Conservation (phyloP, 2,113 vertebrate genomes). For the Chunga burmeisteri region DNA sequence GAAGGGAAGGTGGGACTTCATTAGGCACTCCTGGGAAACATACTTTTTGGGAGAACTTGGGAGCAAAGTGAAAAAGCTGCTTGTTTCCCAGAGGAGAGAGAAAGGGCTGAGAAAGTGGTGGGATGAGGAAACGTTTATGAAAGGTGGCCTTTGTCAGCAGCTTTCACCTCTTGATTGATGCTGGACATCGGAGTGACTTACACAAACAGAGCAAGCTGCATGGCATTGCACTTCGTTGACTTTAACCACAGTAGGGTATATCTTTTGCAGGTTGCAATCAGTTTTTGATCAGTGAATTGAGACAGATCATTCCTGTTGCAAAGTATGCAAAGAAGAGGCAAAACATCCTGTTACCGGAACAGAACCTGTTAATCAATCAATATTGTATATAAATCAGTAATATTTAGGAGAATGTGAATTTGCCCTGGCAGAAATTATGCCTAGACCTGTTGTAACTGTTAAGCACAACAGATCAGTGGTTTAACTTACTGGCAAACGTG, state of each 20-base stretch:
- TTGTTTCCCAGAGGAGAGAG: neutral
- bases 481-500: neutral
- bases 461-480: neutral
- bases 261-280: neutral
- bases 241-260: neutral
- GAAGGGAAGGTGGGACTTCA: neutral
- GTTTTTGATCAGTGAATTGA: neutral
- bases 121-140: neutral
- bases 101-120: neutral
- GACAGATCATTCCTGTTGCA: neutral
- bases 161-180: slow-evolving; percentile 35
- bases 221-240: neutral
- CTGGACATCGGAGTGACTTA: neutral
- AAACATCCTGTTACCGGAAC: neutral
- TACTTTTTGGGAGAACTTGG: neutral
- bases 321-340: neutral
- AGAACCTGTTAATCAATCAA: neutral
- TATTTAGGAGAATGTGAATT: neutral
- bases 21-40: neutral
- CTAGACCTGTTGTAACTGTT: slow-evolving; percentile 10
- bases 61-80: neutral
- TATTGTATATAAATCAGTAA: neutral
- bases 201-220: neutral
- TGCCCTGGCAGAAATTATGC: neutral
- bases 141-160: slow-evolving; percentile 4